Conservation (phyloP, 2,113 vertebrate genomes). For the Synodontis membranacea region DNA sequence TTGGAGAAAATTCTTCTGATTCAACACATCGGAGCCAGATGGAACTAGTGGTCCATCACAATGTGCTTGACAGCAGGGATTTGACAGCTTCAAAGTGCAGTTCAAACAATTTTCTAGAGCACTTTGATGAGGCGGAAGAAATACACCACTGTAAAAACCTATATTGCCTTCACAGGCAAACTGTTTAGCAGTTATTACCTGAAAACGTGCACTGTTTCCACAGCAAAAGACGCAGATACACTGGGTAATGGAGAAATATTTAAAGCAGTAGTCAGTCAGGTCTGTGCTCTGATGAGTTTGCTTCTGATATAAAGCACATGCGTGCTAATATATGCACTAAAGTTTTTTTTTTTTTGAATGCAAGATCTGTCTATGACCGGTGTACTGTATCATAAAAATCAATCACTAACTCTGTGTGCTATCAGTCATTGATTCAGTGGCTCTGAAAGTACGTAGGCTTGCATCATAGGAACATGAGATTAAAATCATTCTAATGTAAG, state of each 20-base stretch:
- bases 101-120: conserved; percentile 54
- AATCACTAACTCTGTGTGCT: neutral
- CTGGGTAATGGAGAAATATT: neutral
- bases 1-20: conserved; percentile 51
- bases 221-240: conserved; percentile 16
- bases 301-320: neutral
- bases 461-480: neutral
- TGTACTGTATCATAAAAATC: neutral
- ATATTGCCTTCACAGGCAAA: conserved; percentile 46
- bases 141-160: conserved; percentile 40
- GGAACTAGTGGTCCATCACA: conserved; percentile 61
- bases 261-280: neutral
- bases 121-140: conserved; percentile 52
- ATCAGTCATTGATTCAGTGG: neutral
- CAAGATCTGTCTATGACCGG: neutral
- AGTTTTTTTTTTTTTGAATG: neutral
- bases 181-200: conserved; percentile 37
- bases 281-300: neutral
- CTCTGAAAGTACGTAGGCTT: neutral
- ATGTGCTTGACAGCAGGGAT: conserved; percentile 57
- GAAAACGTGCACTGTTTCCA: conserved; percentile 35
- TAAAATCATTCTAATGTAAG: neutral
- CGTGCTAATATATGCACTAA: neutral
- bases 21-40: conserved; percentile 58
- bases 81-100: conserved; percentile 59